These are phyloP conservation scores for Varanus salvator DNA, from an alignment of 2,113 vertebrate species.

Conservation along the genomic window DNA sequence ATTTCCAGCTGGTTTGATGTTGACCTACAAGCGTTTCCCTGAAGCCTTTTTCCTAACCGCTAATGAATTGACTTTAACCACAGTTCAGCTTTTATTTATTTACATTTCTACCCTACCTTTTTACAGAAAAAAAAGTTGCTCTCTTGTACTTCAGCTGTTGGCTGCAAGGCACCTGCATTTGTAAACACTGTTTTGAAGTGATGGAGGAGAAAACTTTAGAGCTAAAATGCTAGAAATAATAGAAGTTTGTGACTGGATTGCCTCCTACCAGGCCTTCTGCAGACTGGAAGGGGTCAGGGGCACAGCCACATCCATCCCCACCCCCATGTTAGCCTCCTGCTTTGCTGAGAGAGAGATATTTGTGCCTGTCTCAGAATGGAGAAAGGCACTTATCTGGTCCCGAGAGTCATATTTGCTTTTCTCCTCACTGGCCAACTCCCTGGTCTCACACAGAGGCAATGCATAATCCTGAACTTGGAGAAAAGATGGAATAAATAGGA, in stretches of 20 bases:
- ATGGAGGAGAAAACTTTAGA: too few relatives aligned
- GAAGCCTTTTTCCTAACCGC: slow-evolving; percentile 2
- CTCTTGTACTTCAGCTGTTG: neutral
- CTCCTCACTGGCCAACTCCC: too few relatives aligned
- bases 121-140: neutral
- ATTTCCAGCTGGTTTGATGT: slow-evolving; percentile 24
- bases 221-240: neutral
- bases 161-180: neutral
- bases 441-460: too few relatives aligned
- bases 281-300: too few relatives aligned
- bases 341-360: too few relatives aligned
- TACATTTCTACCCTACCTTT: neutral
- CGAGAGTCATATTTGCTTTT: neutral
- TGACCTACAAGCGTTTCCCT: slow-evolving; percentile 10
- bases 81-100: neutral
- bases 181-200: neutral
- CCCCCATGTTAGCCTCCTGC: too few relatives aligned
- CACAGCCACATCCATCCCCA: too few relatives aligned
- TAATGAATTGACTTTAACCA: slow-evolving; percentile 23
- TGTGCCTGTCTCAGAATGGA: too few relatives aligned
- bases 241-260: too few relatives aligned
- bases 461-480: neutral
- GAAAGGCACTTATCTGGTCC: too few relatives aligned
- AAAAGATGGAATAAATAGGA: neutral
- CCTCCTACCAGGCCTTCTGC: too few relatives aligned